Percentiles rank a stretch among this genome's conserved stretches.
Evolutionary conservation across 2,113 vertebrate genomes (phyloP).

Genomic region (Coracopsis vasa): DNA sequence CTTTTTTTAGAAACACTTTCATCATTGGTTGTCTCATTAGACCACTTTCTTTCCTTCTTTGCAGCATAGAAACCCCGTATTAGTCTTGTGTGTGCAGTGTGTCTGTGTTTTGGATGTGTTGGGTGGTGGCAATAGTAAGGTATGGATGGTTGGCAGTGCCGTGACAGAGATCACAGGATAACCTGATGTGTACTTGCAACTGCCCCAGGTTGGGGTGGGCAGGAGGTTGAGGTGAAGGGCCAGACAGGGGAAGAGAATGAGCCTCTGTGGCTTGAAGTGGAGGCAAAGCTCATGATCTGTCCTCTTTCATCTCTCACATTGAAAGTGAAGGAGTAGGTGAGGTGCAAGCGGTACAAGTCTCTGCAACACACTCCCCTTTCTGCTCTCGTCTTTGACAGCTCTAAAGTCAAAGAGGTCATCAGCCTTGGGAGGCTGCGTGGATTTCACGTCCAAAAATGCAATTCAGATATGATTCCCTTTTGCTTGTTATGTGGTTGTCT

Average conservation of each 20-base stretch:
- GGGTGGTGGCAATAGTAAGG: not conserved
- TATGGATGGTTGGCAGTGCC: not conserved
- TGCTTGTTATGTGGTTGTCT: not conserved
- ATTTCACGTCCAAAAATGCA: not conserved
- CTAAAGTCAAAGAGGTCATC: not conserved
- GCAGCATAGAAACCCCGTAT: not conserved
- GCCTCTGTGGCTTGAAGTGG: not conserved
- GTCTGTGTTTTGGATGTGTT: not conserved
- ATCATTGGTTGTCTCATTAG: not conserved
- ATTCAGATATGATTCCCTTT: not conserved
- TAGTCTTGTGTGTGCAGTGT: not conserved
- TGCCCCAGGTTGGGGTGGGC: not conserved
- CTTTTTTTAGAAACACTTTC: not conserved
- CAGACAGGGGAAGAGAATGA: not conserved
- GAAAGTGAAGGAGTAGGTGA: not conserved
- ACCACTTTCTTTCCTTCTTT: not conserved
- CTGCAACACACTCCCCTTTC: accelerated
- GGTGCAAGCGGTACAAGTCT: not conserved
- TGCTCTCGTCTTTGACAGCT: not conserved
- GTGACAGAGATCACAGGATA: not conserved
- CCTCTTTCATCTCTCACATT: not conserved
- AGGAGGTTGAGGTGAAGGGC: not conserved
- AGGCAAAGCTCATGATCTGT: not conserved
- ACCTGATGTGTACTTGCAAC: not conserved
- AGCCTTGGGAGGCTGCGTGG: not conserved